These are phyloP conservation scores for Ceratina australensis DNA, from an alignment of 1,140 invertebrate genomes.

Conservation along the genomic window DNA sequence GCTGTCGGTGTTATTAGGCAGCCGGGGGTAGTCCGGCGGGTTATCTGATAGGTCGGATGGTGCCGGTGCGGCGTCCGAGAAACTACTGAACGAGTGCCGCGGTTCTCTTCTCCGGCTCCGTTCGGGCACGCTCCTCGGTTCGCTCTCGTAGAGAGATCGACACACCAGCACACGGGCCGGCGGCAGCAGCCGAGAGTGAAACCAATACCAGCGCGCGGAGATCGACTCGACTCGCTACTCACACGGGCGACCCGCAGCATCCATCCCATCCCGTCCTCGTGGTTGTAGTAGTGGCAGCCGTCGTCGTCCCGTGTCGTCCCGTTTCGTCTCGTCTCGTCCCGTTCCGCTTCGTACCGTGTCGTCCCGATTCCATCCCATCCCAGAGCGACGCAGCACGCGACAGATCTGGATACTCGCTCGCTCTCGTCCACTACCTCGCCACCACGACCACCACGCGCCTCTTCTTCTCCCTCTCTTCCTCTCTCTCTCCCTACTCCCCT, in stretches of 20 bases:
- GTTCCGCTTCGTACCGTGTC: constrained; percentile 45
- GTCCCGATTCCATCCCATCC: constrained; percentile 59
- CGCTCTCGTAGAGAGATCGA: constrained; percentile 68
- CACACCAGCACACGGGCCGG: constrained; percentile 44
- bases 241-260: constrained; percentile 61
- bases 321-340: constrained; percentile 49
- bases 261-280: constrained; percentile 62
- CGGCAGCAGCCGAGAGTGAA: constrained; percentile 68
- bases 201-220: constrained; percentile 63
- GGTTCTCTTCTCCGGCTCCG: constrained; percentile 74
- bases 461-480: constrained; percentile 45
- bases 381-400: constrained; percentile 65
- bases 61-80: constrained; percentile 78
- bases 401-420: constrained; percentile 63
- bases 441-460: constrained; percentile 40
- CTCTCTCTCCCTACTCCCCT: constrained; percentile 16
- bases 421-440: constrained; percentile 41
- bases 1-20: constrained; percentile 27
- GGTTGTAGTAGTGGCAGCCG: constrained; percentile 29
- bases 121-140: constrained; percentile 70
- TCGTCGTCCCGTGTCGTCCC: constrained; percentile 51
- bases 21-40: constrained; percentile 41
- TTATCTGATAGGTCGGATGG: constrained; percentile 71
- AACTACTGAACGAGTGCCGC: constrained; percentile 78
- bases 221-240: constrained; percentile 64